phyloP scores from a whole-genome alignment of 1,140 invertebrate species.

The Panonychus citri region DNA sequence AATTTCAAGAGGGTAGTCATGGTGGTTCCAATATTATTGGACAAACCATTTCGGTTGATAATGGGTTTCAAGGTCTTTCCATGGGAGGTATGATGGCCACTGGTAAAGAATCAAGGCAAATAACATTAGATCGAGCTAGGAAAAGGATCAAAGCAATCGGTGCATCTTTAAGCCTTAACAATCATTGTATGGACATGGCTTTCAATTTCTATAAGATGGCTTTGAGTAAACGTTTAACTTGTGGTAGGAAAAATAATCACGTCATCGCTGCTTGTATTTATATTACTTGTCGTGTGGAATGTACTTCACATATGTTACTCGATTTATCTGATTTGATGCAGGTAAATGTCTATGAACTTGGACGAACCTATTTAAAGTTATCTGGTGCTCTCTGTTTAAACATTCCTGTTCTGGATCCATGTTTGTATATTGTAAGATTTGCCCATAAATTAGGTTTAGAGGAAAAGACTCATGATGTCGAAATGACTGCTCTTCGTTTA shows the following conservation, averaged over 20 bases:
- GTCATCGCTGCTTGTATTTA: conserved; percentile 94
- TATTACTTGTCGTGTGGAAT: conserved; percentile 80
- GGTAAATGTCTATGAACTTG: conserved; percentile 85
- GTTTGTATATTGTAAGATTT: conserved; percentile 77
- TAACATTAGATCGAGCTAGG: conserved; percentile 11
- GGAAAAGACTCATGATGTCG: conserved; percentile 72
- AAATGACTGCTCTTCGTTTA: conserved; percentile 73
- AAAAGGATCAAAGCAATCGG: conserved; percentile 22
- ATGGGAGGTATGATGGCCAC: conserved; percentile 1
- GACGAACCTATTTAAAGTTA: conserved; percentile 68
- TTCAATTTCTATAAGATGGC: conserved; percentile 95
- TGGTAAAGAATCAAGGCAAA: conserved; percentile 3
- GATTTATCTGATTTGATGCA: conserved; percentile 85
- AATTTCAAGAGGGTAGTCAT: conserved; percentile 76
- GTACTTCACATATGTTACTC: conserved; percentile 80
- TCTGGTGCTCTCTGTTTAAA: conserved; percentile 72
- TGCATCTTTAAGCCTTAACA: conserved; percentile 38
- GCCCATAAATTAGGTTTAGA: conserved; percentile 80
- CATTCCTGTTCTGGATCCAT: conserved; percentile 74
- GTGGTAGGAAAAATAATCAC: conserved; percentile 66
- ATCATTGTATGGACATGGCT: conserved; percentile 73
- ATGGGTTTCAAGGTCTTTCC: conserved; percentile 42
- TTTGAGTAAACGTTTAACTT: conserved; percentile 55
- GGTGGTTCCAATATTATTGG: conserved; percentile 59
- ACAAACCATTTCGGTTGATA: conserved; percentile 72